Evolutionary conservation across 2,113 vertebrate genomes (phyloP).

Genomic region (Oncorhynchus keta): DNA sequence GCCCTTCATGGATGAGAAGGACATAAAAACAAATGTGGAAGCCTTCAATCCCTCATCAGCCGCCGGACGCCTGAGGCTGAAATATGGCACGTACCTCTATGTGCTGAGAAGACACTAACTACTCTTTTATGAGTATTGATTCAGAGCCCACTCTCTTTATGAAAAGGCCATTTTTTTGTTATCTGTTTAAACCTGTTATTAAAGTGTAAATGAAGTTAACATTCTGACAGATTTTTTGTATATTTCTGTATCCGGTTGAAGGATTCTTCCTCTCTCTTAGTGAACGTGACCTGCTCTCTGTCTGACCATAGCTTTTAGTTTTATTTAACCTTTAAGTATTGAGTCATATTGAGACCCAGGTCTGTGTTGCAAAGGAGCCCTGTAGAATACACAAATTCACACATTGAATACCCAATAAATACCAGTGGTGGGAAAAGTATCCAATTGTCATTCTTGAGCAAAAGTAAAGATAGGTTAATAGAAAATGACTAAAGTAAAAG

Average conservation of each 20-base stretch:
- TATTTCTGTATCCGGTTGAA: conserved; percentile 21
- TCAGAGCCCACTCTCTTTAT: conserved; percentile 59
- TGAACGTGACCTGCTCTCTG: background rate
- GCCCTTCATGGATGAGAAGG: conserved; percentile 75
- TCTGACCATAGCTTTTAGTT: background rate
- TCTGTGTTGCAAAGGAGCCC: no score
- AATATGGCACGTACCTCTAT: conserved; percentile 77
- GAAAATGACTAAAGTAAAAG: no score
- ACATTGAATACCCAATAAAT: no score
- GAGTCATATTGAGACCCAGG: no score
- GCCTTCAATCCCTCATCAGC: conserved; percentile 65
- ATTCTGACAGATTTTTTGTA: conserved; percentile 49
- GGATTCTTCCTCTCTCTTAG: background rate
- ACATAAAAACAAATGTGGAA: conserved; percentile 64
- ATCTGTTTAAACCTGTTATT: conserved; percentile 57
- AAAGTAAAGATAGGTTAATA: no score
- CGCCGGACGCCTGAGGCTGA: conserved; percentile 61
- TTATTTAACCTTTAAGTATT: no score
- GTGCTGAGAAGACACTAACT: conserved; percentile 69
- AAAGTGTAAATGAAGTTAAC: conserved; percentile 61
- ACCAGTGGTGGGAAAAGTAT: no score
- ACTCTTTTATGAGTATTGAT: conserved; percentile 72
- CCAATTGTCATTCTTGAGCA: no score
- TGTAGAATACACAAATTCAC: no score
- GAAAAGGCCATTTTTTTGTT: conserved; percentile 53